phyloP scores from a whole-genome alignment of 2,113 vertebrate genomes.

The Elaphurus davidianus region DNA sequence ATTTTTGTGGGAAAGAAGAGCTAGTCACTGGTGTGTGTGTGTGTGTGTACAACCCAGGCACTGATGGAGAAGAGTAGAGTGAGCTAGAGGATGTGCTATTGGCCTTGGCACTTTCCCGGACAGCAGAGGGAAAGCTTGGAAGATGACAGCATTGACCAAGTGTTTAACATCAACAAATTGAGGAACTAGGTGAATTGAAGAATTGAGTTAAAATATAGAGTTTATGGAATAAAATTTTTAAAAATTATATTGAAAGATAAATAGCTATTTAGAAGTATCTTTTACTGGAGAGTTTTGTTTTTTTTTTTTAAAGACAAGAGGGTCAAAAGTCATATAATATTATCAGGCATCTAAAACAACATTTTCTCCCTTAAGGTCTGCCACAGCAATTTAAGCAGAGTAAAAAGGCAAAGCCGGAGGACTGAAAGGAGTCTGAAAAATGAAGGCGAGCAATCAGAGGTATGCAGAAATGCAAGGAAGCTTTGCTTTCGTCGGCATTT shows the following conservation, averaged over 20 bases:
- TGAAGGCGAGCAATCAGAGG: background rate
- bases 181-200: background rate
- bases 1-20: background rate
- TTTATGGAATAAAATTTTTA: background rate
- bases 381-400: background rate
- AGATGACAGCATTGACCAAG: background rate
- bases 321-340: background rate
- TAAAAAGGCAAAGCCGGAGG: background rate
- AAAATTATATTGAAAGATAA: background rate
- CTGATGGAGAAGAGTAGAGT: background rate
- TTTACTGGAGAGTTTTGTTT: background rate
- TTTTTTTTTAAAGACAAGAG: background rate
- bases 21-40: background rate
- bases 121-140: background rate
- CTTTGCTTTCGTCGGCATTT: background rate
- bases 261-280: background rate
- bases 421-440: background rate
- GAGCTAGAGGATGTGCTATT: background rate
- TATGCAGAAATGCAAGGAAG: background rate
- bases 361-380: background rate
- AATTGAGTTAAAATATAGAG: background rate
- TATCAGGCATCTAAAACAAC: background rate
- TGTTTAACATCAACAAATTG: background rate
- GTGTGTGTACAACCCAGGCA: background rate
- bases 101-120: background rate